Evolutionary conservation across 2,113 vertebrate species (phyloP).

Genomic region (Choloepus hoffmanni): DNA sequence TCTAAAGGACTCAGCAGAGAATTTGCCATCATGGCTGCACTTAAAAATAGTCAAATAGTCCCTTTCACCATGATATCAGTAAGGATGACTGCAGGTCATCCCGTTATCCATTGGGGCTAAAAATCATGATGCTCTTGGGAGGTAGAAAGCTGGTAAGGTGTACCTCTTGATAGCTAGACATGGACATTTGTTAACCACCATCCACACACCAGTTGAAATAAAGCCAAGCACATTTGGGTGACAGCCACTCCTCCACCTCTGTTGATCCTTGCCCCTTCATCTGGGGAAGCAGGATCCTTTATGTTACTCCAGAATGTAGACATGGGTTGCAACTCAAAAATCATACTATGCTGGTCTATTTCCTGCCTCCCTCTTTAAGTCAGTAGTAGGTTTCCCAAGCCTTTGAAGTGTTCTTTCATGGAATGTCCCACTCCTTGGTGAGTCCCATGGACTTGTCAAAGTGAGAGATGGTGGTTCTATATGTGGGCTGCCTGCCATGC

Average conservation of each 20-base stretch:
- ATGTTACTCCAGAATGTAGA: background rate
- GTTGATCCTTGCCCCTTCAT: background rate
- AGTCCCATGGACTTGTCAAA: slow-evolving; percentile 38
- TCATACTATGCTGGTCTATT: background rate
- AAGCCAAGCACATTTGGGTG: background rate
- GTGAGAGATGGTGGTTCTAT: background rate
- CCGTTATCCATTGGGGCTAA: background rate
- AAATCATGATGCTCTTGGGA: background rate
- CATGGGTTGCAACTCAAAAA: background rate
- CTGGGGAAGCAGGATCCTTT: background rate
- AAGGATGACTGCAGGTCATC: background rate
- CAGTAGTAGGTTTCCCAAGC: background rate
- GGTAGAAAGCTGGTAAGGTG: background rate
- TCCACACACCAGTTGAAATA: background rate
- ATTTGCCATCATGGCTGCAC: background rate
- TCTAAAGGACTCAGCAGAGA: background rate
- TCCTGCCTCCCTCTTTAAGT: slow-evolving; percentile 20
- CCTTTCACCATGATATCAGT: background rate
- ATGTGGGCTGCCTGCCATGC: background rate
- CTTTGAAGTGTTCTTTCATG: slow-evolving; percentile 22
- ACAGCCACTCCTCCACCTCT: background rate
- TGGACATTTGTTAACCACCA: background rate
- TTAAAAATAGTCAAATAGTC: background rate
- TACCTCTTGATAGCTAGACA: background rate
- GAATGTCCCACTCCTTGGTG: background rate